These are phyloP conservation scores for Falcunculus frontatus DNA, from an alignment of 2,113 vertebrate genomes.

Conservation along the genomic window DNA sequence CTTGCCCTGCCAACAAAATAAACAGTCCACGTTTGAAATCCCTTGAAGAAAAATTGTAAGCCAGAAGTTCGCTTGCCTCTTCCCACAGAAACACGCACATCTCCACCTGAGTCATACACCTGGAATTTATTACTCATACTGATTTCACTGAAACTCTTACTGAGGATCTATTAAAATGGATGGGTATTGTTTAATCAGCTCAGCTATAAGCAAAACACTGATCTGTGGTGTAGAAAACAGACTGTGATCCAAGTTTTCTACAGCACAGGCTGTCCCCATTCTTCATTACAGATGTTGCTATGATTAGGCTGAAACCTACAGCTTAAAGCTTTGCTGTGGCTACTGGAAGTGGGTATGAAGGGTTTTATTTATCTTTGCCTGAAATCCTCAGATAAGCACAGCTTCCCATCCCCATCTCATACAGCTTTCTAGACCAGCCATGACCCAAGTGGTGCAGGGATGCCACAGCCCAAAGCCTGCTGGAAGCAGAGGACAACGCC, in stretches of 20 bases:
- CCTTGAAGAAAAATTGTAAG: neutral
- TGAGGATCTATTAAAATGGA: neutral
- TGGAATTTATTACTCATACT: neutral
- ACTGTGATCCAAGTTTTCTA: neutral
- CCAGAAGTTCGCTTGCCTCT: neutral
- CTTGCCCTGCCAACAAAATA: neutral
- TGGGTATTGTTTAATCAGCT: neutral
- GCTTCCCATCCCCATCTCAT: fast-evolving
- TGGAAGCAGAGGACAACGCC: neutral
- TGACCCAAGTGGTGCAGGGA: fast-evolving
- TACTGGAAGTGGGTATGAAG: neutral
- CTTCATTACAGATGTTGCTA: neutral
- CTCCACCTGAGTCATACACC: neutral
- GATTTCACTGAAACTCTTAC: neutral
- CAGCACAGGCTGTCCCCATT: neutral
- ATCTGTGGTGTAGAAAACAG: neutral
- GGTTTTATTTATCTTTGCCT: neutral
- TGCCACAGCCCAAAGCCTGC: neutral
- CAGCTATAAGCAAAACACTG: neutral
- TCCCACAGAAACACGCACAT: neutral
- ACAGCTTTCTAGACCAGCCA: neutral
- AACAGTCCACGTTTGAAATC: neutral
- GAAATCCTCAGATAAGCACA: too few species aligned
- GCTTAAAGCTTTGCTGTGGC: neutral
- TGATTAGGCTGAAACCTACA: neutral